Evolutionary conservation across 2,113 vertebrate genomes (phyloP), one percentile per base, ranked within the genome.

Genomic region (Cyanocitta stelleri): DNA sequence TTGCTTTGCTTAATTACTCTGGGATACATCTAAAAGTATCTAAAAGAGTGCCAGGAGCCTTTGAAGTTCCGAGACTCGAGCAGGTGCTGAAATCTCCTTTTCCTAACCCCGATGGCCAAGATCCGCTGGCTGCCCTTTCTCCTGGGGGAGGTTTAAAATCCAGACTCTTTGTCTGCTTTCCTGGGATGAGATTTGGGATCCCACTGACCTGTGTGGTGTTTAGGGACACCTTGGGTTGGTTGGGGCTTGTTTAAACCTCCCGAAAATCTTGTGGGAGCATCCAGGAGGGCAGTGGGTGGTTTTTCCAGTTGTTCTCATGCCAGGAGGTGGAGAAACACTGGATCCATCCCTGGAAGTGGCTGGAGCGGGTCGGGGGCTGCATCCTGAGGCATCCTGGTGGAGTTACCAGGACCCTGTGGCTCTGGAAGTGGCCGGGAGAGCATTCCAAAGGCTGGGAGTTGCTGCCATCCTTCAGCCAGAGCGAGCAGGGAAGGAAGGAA

Each of bases 1-100:
- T 92, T 94, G 16, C 73, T 90, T 85, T 89, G 69, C 77, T 89
- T 93, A 97, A 96, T 96, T 97, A 92, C 79, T 87, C 43, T 16
- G 18, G 17, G 73, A 83, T 44, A 51, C 9, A 8, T 77, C 81
- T 48, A 23, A 85, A 93, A 86, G 85, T 91, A 61, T 1, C 35
- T 37, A 37, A 37, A 37, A 37, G 39, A 76, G 56, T 54, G 68
- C 76, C 84, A 48, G 0, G 6, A 92, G 90, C 66, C 97, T 97
- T 96, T 96, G 93, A 97, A 93, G 92, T 93, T 80, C 92, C 93
- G 94, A 87, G 91, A 13, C 90, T 76, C 35, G 5, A 89, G 88
- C 91, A 93, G 95, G 91, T 91, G 92, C 67, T 0, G 10, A 94
- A 97, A 97, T 96, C 96, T 90, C 97, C 92, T 96, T 85, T 74